A percentile compares a stretch with the other conserved stretches of the same genome.
phyloP scores from a whole-genome alignment of 2,797 vertebrate genomes.

The Phrynocephalus vlangalii region DNA sequence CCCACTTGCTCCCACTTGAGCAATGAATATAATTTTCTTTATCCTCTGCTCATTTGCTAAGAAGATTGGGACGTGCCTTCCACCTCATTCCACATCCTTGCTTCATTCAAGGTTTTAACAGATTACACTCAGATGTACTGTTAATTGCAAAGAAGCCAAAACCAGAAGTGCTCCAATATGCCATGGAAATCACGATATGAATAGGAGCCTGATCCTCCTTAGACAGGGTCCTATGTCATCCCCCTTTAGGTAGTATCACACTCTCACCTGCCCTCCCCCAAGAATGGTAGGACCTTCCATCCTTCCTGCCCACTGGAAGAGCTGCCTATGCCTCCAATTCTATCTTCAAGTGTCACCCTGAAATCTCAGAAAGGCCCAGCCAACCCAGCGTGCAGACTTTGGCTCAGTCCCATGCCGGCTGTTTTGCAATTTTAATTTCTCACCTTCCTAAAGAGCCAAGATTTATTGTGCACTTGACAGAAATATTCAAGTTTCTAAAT shows the following conservation, averaged over 20 bases:
- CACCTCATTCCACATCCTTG: not conserved
- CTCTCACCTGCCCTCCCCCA: not conserved
- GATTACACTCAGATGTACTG: constrained; percentile 6
- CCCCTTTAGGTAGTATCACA: not conserved
- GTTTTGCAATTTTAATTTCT: constrained; percentile 77
- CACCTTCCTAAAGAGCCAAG: constrained; percentile 72
- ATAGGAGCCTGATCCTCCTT: not conserved
- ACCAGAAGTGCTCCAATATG: not conserved
- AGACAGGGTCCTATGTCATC: not conserved
- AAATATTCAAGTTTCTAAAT: constrained; percentile 76
- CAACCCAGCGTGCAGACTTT: constrained; percentile 19
- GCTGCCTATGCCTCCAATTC: constrained; percentile 47
- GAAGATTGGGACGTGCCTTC: not conserved
- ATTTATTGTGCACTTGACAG: constrained; percentile 68
- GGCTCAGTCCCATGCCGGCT: constrained; percentile 51
- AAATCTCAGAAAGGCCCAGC: constrained; percentile 49
- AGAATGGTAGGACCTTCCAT: rapidly evolving
- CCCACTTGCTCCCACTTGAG: constrained; percentile 3
- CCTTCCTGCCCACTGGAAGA: constrained; percentile 1
- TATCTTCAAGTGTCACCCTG: not conserved
- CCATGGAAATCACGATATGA: not conserved
- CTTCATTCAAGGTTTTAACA: not conserved
- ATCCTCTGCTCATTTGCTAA: not conserved
- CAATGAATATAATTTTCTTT: rapidly evolving
- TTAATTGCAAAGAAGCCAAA: not conserved